phyloP scores from a whole-genome alignment of 2,113 vertebrate species.

The Columbina picui region DNA sequence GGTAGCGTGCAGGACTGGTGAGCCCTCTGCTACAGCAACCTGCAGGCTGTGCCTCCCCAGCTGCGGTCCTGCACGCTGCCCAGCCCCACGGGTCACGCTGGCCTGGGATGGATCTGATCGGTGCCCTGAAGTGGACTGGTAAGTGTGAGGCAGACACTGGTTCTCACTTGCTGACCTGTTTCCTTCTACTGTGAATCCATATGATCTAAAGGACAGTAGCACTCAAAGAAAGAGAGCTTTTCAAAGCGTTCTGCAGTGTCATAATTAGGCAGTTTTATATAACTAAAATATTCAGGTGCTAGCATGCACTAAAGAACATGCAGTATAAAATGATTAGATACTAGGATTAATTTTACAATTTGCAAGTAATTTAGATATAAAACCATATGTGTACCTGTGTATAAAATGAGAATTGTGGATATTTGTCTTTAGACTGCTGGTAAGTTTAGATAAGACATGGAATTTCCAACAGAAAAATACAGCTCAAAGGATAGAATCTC shows the following conservation, averaged over 20 bases:
- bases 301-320: not conserved
- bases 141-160: not conserved
- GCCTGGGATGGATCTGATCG: fast-evolving
- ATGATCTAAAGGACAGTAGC: not conserved
- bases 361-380: not conserved
- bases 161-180: not conserved
- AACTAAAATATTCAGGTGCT: not conserved
- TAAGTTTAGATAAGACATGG: not conserved
- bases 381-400: not conserved
- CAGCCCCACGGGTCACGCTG: fast-evolving
- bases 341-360: not conserved
- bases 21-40: not conserved
- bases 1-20: not conserved
- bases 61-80: not conserved
- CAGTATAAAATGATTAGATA: not conserved
- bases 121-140: not conserved
- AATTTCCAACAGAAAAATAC: not conserved
- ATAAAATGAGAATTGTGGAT: not conserved
- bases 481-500: not conserved
- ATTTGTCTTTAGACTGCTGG: not conserved
- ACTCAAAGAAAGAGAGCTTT: not conserved
- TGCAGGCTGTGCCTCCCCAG: not conserved
- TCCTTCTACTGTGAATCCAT: not conserved
- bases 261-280: not conserved
- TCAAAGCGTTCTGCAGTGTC: not conserved